These are phyloP conservation scores for Madoqua kirkii DNA, from an alignment of 2,113 vertebrate species.

Conservation along the genomic window DNA sequence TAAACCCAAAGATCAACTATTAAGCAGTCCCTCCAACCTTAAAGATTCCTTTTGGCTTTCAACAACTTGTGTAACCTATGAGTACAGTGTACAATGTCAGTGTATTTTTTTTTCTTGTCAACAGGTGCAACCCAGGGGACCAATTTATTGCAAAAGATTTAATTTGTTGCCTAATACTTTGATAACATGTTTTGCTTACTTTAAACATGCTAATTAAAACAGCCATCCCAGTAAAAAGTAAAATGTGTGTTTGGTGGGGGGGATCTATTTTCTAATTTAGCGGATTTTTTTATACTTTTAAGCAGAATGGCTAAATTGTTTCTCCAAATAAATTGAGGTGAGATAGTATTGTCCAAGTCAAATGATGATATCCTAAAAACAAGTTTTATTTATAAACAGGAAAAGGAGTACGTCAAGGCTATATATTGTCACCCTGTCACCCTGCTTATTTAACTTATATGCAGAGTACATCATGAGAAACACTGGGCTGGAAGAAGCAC, in stretches of 20 bases:
- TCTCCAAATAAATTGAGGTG: background rate
- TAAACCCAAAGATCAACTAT: slow-evolving; percentile 20
- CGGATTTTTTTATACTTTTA: slow-evolving; percentile 49
- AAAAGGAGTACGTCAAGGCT: too few relatives aligned
- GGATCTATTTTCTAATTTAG: background rate
- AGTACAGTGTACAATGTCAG: background rate
- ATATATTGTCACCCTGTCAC: too few relatives aligned
- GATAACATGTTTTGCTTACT: background rate
- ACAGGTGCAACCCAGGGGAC: background rate
- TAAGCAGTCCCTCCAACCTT: too few relatives aligned
- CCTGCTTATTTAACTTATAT: too few relatives aligned
- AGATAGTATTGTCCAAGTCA: slow-evolving; percentile 10
- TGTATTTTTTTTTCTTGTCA: background rate
- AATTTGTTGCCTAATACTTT: background rate
- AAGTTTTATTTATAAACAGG: slow-evolving; percentile 25
- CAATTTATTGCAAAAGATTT: background rate
- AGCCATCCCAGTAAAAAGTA: background rate
- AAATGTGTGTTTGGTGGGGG: background rate
- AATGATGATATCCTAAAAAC: background rate
- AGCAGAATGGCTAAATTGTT: slow-evolving; percentile 17
- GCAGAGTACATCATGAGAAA: too few relatives aligned
- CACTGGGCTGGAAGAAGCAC: too few relatives aligned
- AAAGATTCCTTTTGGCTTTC: too few relatives aligned
- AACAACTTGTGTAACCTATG: background rate
- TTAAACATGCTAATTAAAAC: background rate